Base-by-base conservation (phyloP, 2,113 vertebrate genomes). In the Cygnus atratus region DNA sequence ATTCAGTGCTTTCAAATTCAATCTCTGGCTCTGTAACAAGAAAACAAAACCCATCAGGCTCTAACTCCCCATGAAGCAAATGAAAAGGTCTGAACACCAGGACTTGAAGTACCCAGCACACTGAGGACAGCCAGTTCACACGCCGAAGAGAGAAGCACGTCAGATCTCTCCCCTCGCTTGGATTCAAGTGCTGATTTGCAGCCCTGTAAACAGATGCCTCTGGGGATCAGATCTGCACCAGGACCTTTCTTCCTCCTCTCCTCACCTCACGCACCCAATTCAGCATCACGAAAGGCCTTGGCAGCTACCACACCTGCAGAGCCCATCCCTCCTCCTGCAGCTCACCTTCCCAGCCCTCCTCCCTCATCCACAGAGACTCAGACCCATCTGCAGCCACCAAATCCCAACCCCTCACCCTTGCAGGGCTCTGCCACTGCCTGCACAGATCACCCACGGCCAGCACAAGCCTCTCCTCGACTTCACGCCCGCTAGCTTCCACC, bases 201-300 rank as follows among this genome's bases (percentile, higher is more conserved):
- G 72, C n/a, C 39, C 35, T 87, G 76, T 86, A 77, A 91, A 95
- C 3, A 8, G 68, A 86, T n/a, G 86, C 73, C 41, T 84, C 74
- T 11, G 5, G 50, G 41, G 92, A 94, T 84, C 68, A 74, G 59
- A 91, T 35, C 74, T 4, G 29, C 2, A 22, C 22, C 28, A 7
- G 22, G 43, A 75, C 33, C 13, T 21, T 48, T 48, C 58, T 57
- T 95, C 62, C 43, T 55, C 14, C 41, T 50, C 48, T 24, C 35
- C n/a, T 78, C 70, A 41, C 59, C 57, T 68, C 72, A 77, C 48
- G 59, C 35, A 80, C 18, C 43, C 75, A 63, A 37, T 61, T 65
- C 11, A 4, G 57, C 18, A 55, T 16, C 13, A 0, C 0, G 0
- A 37, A 50, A 83, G 20, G 39, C 9, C 37, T 50, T 41, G 58